A percentile compares a stretch with the other conserved stretches of the same genome.
Conservation (phyloP, 2,797 vertebrate genomes). For the Florisuga fusca region DNA sequence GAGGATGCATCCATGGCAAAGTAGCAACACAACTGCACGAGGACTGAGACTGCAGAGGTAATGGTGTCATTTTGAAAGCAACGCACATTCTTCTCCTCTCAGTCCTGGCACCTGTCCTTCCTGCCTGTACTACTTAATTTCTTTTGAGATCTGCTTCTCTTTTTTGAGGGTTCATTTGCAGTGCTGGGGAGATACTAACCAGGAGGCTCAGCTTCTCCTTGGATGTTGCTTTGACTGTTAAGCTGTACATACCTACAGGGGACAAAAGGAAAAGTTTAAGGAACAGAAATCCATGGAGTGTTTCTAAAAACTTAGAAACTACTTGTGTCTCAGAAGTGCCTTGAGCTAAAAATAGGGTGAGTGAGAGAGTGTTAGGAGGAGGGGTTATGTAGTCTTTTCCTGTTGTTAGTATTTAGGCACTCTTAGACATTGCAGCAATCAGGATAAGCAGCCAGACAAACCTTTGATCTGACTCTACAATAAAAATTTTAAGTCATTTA, state of each 20-base stretch:
- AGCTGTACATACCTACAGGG: not conserved
- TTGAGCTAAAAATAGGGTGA: not conserved
- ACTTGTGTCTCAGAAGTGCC: not conserved
- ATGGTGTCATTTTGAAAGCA: not conserved
- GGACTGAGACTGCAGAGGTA: not conserved
- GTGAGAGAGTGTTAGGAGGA: not conserved
- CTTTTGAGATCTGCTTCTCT: not conserved
- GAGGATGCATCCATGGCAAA: not conserved
- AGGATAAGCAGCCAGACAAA: not conserved
- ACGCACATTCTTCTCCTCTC: not conserved
- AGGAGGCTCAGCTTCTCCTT: not conserved
- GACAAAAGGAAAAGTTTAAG: not conserved
- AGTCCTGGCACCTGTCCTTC: not conserved
- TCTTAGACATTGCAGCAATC: not conserved
- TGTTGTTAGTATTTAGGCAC: not conserved
- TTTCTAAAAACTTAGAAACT: not conserved
- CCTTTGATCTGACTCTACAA: not conserved
- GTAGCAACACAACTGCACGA: not conserved
- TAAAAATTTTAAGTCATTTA: not conserved
- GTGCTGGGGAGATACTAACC: not conserved
- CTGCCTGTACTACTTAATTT: not conserved
- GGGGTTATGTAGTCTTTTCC: not conserved
- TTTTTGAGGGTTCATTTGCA: not conserved
- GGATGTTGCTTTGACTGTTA: not conserved
- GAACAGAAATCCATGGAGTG: not conserved